phyloP scores from a whole-genome alignment of 2,888 invertebrate species.

The Mimumesa dahlbomi region DNA sequence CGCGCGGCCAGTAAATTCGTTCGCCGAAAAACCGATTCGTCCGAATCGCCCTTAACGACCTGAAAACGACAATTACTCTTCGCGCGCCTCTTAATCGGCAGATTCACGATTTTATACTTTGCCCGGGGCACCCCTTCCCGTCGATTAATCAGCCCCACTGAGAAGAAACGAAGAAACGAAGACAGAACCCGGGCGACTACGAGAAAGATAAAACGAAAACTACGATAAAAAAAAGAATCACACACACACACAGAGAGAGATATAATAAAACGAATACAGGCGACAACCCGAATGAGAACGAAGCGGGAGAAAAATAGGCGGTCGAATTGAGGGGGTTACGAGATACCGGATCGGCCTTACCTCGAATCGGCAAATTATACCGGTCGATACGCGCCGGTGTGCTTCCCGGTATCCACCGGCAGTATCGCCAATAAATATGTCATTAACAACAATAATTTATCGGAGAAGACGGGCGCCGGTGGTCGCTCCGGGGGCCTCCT shows the following conservation, averaged over 20 bases:
- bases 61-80: constrained; percentile 28
- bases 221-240: background rate
- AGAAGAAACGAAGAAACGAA: constrained; percentile 16
- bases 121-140: constrained; percentile 21
- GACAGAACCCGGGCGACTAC: constrained; percentile 9
- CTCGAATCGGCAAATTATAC: constrained; percentile 68
- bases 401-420: constrained; percentile 54
- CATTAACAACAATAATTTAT: constrained; percentile 72
- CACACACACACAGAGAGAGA: no score
- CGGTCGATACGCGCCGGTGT: constrained; percentile 41
- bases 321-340: background rate
- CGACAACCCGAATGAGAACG: background rate
- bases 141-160: constrained; percentile 31
- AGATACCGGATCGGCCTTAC: constrained; percentile 50
- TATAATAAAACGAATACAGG: background rate
- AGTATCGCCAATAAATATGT: constrained; percentile 67
- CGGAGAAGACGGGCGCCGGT: constrained; percentile 47
- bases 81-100: constrained; percentile 13
- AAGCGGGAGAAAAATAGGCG: constrained; percentile 1
- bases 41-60: constrained; percentile 15
- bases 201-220: no score
- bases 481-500: constrained; percentile 43
- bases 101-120: constrained; percentile 26
- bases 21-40: constrained; percentile 1
- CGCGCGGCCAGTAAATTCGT: no score